Evolutionary conservation across 1,140 invertebrate species (phyloP), one percentile per base, ranked within the genome.

Genomic region (Danaus melanippus): DNA sequence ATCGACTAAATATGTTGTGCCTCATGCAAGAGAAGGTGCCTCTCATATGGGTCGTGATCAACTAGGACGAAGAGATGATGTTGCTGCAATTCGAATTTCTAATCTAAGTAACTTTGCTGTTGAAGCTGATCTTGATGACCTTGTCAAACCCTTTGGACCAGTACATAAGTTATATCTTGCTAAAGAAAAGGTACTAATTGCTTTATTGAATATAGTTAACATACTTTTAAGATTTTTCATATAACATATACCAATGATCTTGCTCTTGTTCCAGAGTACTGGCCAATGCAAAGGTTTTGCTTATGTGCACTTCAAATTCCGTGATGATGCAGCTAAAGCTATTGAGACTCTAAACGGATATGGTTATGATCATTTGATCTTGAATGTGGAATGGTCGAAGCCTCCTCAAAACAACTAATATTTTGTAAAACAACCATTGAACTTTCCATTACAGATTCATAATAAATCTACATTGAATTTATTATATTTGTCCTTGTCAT

Each of bases 301-400:
- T 39, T 99, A 99, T 76, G 95, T 99, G 46, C 98, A 98, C 75
- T 99, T 97, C 83, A 96, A 95, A 78, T 92, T 92, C 58, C 90
- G 92, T 66, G 91, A 92, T 69, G 96, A 98, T 88, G 98, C 98
- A 42, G 93, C 95, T 11, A 92, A 93, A 71, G 98, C 98, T 57
- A 98, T 99, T 68, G 86, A 92, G 56, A 90, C 90, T 45, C 91
- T 99, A 6, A 95, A 99, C 84, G 98, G 97, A 3, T 94, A 96
- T 87, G 97, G 98, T 58, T 99, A 99, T 84, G 97, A 99, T 88
- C 97, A 99, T 90, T 90, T 99, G 52, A 99, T 99, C 80, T 88
- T 99, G 9, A 97, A 93, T 86, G 98, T 99, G 12, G 98, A 99
- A 89, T 99, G 98, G 98, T 99, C 98, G 3, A 99, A 98, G 87